Percentiles rank a stretch among this genome's conserved stretches.
phyloP scores from a whole-genome alignment of 2,797 vertebrate species.

The Danio kyathit region DNA sequence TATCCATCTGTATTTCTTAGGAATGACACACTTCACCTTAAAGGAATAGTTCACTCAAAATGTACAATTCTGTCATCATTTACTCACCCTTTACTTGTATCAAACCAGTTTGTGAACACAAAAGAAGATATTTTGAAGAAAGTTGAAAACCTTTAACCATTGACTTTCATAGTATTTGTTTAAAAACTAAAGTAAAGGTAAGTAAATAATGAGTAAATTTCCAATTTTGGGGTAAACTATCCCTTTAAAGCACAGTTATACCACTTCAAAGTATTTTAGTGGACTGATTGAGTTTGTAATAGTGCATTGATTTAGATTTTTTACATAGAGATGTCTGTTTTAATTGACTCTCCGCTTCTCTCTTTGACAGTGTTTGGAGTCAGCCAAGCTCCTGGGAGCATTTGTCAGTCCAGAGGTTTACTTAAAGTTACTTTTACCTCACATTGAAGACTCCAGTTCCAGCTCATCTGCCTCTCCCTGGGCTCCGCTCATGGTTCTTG shows the following conservation, averaged over 20 bases:
- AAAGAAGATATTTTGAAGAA: too few relatives aligned
- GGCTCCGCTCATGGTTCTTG: slow-evolving; percentile 85
- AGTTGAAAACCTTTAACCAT: too few relatives aligned
- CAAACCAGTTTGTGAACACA: too few relatives aligned
- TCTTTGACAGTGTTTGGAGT: slow-evolving; percentile 80
- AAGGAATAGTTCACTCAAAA: too few relatives aligned
- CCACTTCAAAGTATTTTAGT: not conserved
- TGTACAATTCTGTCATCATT: too few relatives aligned
- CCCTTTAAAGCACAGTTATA: too few relatives aligned
- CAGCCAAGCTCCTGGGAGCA: slow-evolving; percentile 86
- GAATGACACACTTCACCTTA: not conserved
- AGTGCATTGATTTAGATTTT: not conserved
- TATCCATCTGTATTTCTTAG: not conserved
- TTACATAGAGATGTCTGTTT: not conserved
- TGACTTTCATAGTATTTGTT: too few relatives aligned
- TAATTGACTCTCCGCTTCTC: not conserved
- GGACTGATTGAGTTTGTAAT: not conserved
- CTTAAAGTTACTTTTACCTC: slow-evolving; percentile 84
- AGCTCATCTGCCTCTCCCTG: slow-evolving; percentile 77
- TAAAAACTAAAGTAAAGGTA: too few relatives aligned
- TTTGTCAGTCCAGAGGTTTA: slow-evolving; percentile 90
- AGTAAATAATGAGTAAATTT: too few relatives aligned
- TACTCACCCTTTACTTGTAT: too few relatives aligned
- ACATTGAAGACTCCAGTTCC: slow-evolving; percentile 74
- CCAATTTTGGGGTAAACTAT: too few relatives aligned